phyloP scores from a whole-genome alignment of 1,140 invertebrate genomes.

The Portunus trituberculatus region DNA sequence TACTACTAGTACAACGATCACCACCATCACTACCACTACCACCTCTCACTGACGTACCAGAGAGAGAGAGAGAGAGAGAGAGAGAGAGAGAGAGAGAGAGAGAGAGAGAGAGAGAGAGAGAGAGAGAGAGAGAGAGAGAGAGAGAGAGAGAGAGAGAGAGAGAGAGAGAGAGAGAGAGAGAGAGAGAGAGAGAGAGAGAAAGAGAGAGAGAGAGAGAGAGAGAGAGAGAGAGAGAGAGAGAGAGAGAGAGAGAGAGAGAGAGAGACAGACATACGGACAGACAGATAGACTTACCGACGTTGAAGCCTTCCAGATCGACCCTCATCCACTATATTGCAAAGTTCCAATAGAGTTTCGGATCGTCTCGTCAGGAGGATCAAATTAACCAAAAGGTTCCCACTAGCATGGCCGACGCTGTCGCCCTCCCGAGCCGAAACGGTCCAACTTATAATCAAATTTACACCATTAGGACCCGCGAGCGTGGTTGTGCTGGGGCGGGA shows the following conservation, averaged over 20 bases:
- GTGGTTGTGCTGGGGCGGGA: neutral
- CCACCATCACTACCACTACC: no score
- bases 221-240: slow-evolving; percentile 38
- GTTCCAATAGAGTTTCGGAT: neutral
- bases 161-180: slow-evolving; percentile 28
- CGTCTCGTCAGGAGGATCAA: slow-evolving; percentile 18
- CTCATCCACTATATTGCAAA: neutral
- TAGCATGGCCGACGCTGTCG: neutral
- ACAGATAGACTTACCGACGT: neutral
- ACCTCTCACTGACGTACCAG: no score
- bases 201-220: neutral
- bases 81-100: slow-evolving; percentile 23
- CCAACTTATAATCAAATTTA: slow-evolving; percentile 11
- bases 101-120: slow-evolving; percentile 55
- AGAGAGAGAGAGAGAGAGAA: slow-evolving; percentile 40
- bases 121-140: slow-evolving; percentile 35
- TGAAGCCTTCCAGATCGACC: neutral
- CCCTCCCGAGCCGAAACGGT: neutral
- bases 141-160: neutral
- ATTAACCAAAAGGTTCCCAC: neutral
- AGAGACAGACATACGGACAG: neutral
- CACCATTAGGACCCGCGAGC: neutral
- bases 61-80: neutral
- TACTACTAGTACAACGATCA: no score
- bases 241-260: slow-evolving; percentile 54